phyloP scores from a whole-genome alignment of 2,797 vertebrate species.

The Pangasius krempfi region DNA sequence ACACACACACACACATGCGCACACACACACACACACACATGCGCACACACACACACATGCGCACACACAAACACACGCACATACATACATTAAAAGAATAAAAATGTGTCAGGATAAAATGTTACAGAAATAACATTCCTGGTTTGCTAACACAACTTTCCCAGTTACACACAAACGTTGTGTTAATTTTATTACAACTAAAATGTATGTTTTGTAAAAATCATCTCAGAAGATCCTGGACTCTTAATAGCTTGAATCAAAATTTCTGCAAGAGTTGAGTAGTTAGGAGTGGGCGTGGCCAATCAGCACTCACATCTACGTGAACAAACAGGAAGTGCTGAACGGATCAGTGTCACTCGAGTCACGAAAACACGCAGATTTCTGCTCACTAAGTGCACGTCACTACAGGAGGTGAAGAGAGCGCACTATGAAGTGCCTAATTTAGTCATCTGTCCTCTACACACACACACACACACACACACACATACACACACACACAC shows the following conservation, averaged over 20 bases:
- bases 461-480: constrained; percentile 25
- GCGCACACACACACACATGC: constrained; percentile 17
- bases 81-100: neutral
- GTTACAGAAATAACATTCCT: neutral
- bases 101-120: neutral
- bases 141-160: neutral
- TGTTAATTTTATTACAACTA: neutral
- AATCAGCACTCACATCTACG: neutral
- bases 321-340: neutral
- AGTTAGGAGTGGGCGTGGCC: neutral
- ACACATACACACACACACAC: constrained; percentile 27
- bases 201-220: neutral
- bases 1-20: neutral
- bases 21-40: neutral
- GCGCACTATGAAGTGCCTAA: neutral
- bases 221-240: neutral
- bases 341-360: neutral
- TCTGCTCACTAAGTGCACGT: neutral
- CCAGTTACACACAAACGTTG: neutral
- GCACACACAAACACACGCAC: neutral
- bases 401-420: neutral
- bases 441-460: neutral
- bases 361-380: neutral
- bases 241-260: neutral
- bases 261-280: neutral